These are phyloP conservation scores for Dallia pectoralis DNA, from an alignment of 2,797 vertebrate genomes.

Conservation along the genomic window DNA sequence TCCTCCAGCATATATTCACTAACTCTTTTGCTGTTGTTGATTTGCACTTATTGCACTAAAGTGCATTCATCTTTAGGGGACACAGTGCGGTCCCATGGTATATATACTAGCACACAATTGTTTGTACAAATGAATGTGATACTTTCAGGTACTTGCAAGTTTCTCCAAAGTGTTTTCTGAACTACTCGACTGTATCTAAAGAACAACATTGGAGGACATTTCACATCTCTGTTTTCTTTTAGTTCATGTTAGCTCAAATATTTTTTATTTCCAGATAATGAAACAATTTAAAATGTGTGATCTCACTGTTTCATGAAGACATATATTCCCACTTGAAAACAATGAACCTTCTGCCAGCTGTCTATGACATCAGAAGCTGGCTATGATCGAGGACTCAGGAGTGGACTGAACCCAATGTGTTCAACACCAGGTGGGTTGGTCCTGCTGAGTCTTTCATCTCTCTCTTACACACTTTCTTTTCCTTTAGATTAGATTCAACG, in stretches of 20 bases:
- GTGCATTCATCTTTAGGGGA: no score
- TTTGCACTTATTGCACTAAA: no score
- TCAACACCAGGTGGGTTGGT: conserved; percentile 5
- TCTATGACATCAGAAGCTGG: no score
- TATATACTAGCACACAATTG: no score
- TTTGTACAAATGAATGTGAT: no score
- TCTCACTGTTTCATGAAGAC: conserved; percentile 42
- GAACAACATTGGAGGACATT: conserved; percentile 25
- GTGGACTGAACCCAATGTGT: conserved; percentile 17
- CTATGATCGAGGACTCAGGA: conserved; percentile 26
- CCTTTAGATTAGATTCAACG: no score
- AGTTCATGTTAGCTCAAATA: conserved; percentile 13
- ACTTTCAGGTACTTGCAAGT: no score
- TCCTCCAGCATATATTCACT: no score
- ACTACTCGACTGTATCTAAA: not conserved
- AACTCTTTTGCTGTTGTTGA: no score
- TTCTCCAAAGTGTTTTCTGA: not conserved
- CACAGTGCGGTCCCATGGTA: no score
- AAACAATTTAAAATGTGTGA: conserved; percentile 36
- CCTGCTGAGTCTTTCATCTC: conserved; percentile 16
- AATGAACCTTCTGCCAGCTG: no score
- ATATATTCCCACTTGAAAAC: not conserved
- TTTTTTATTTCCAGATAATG: conserved; percentile 14
- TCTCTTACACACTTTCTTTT: not conserved
- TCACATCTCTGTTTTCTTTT: conserved; percentile 9